Evolutionary conservation across 2,113 vertebrate genomes (phyloP).

Genomic region (Trinectes maculatus): DNA sequence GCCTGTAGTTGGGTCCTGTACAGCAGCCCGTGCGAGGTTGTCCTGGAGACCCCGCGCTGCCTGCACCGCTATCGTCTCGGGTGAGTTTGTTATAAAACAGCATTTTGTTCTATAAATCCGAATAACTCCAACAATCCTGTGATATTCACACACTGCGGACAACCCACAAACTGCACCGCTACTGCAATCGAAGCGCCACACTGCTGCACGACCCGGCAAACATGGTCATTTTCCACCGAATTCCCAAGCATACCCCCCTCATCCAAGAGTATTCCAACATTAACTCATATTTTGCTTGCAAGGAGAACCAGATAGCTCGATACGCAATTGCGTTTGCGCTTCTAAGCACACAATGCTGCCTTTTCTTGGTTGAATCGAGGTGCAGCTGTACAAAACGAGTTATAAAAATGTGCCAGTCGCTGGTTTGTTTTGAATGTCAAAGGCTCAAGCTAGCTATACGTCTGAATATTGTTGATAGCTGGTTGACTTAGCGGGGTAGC

Average conservation of each 20-base stretch:
- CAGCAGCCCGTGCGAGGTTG: slow-evolving; percentile 95
- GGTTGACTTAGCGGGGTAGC: slow-evolving; percentile 69
- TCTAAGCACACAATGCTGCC: slow-evolving; percentile 5
- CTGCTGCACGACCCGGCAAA: slow-evolving; percentile 59
- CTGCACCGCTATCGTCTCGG: slow-evolving; percentile 97
- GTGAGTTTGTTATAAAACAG: slow-evolving; percentile 97
- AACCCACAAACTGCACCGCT: slow-evolving; percentile 69
- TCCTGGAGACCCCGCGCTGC: slow-evolving; percentile 96
- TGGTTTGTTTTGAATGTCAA: slow-evolving; percentile 80
- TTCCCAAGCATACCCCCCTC: slow-evolving; percentile 86
- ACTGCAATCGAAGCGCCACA: slow-evolving; percentile 46
- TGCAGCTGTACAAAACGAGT: not conserved
- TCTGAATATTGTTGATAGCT: slow-evolving; percentile 80
- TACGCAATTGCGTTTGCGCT: slow-evolving; percentile 68
- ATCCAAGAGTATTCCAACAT: slow-evolving; percentile 87
- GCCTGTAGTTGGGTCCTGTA: slow-evolving; percentile 87
- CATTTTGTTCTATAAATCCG: slow-evolving; percentile 90
- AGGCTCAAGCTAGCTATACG: slow-evolving; percentile 76
- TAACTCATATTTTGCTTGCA: slow-evolving; percentile 84
- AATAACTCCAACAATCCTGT: slow-evolving; percentile 83
- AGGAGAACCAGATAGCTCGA: slow-evolving; percentile 69
- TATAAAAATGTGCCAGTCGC: slow-evolving; percentile 51
- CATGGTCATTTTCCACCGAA: slow-evolving; percentile 79
- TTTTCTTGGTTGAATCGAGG: slow-evolving; percentile 14
- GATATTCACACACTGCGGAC: slow-evolving; percentile 77